phyloP scores from a whole-genome alignment of 2,113 vertebrate species.

The Ophthalmolycus amberensis region DNA sequence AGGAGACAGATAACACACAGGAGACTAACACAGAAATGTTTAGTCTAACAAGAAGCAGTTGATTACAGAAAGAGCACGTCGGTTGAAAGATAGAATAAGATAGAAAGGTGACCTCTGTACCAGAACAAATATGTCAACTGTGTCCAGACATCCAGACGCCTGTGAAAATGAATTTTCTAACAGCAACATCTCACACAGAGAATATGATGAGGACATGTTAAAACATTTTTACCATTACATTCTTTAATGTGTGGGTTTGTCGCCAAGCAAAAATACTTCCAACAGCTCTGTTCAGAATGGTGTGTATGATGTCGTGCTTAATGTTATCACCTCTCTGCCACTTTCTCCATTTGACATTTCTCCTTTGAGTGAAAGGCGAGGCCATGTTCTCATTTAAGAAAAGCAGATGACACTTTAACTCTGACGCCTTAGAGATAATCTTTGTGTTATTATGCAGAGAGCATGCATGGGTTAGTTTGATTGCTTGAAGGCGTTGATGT shows the following conservation, averaged over 20 bases:
- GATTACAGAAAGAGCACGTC: no score
- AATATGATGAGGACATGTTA: no score
- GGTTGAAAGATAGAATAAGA: no score
- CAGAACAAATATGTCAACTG: no score
- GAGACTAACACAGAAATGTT: no score
- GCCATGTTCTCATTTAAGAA: background rate
- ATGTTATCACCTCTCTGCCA: background rate
- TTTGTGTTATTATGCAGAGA: background rate
- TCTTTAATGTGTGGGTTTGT: background rate
- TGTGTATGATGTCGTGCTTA: background rate
- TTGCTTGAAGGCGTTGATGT: background rate
- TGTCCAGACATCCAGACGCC: no score
- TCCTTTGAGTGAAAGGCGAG: constrained; percentile 2
- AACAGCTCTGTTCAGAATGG: background rate
- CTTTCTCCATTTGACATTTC: background rate
- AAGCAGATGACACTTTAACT: background rate
- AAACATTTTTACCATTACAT: no score
- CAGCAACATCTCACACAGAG: no score
- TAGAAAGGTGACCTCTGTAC: no score
- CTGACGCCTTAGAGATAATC: background rate
- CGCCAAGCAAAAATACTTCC: background rate
- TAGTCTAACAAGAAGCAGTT: no score
- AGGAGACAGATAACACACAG: no score
- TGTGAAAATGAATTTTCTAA: no score
- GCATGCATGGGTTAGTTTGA: background rate